Conservation (phyloP, 2,113 vertebrate genomes). For the Galemys pyrenaicus region DNA sequence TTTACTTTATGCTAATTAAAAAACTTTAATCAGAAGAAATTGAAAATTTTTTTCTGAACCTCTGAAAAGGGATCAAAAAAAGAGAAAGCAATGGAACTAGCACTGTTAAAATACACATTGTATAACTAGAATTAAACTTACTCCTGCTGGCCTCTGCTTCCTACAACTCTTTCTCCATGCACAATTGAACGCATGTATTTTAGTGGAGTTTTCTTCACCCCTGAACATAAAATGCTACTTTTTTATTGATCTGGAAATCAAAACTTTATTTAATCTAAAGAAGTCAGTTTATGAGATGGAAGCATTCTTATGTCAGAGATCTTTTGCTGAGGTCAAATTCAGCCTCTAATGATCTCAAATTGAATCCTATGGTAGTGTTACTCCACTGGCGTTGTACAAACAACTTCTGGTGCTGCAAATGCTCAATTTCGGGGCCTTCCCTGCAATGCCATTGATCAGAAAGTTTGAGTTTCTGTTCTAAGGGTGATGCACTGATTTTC, state of each 20-base stretch:
- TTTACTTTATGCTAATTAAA: background rate
- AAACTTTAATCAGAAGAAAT: background rate
- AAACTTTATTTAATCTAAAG: slow-evolving; percentile 5
- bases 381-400: background rate
- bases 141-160: background rate
- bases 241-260: background rate
- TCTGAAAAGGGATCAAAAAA: background rate
- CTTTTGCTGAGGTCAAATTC: slow-evolving; percentile 12
- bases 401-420: background rate
- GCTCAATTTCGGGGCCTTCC: background rate
- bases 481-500: background rate
- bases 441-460: background rate
- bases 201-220: background rate
- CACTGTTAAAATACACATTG: background rate
- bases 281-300: background rate
- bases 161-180: background rate
- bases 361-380: background rate
- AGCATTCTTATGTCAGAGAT: background rate
- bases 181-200: background rate
- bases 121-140: background rate
- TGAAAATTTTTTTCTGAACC: background rate
- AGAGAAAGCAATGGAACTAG: background rate
- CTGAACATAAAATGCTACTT: background rate
- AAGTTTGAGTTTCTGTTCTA: background rate
- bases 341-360: background rate